Base-by-base conservation (phyloP, 2,113 vertebrate species). In the Macheiramphus alcinus region DNA sequence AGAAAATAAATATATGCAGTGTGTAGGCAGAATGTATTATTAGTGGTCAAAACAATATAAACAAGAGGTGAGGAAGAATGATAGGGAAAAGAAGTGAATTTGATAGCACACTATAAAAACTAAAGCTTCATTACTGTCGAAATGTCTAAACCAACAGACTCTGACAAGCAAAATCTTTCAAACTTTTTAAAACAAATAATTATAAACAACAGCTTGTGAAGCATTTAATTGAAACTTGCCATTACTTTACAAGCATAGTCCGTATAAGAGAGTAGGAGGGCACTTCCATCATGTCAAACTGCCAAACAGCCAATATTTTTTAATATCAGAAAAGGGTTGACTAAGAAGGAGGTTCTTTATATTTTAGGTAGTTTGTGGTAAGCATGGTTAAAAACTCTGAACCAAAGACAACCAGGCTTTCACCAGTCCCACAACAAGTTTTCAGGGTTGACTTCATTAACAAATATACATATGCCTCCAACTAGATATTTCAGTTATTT, bases 391-490 rank as follows among this genome's bases (percentile, higher is more conserved):
- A 97, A 98, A 98, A 78, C 93, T 97, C 94, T 80, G 43, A 95
- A 98, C 88, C 84, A 96, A 94, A 95, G 95, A 98, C 85, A 88
- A 97, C 86, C 90, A 97, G 66, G 73, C 94, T 95, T 97, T 97
- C 97, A 98, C 96, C 93, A 97, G 97, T 96, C 97, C 98, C 98
- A 98, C 98, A 98, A 98, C 97, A 98, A 98, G 97, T 98, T 97
- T 98, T 97, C 94, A 97, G 96, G 97, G 94, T 88, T 96, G 92
- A 97, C 95, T 98, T 97, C 88, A 93, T 96, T 89, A 93, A 80
- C 85, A 98, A 98, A 98, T 94, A 97, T 22, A 97, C 91, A 94
- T 80, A 97, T 94, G 78, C 92, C 95, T 98, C 96, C 98, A 98
- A 97, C 96, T 98, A 98, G 98, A 71, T 94, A 95, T 83, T 94